Percentiles rank a stretch among this genome's conserved stretches.
Evolutionary conservation across 2,113 vertebrate species (phyloP).

Genomic region (Thalassoma bifasciatum): DNA sequence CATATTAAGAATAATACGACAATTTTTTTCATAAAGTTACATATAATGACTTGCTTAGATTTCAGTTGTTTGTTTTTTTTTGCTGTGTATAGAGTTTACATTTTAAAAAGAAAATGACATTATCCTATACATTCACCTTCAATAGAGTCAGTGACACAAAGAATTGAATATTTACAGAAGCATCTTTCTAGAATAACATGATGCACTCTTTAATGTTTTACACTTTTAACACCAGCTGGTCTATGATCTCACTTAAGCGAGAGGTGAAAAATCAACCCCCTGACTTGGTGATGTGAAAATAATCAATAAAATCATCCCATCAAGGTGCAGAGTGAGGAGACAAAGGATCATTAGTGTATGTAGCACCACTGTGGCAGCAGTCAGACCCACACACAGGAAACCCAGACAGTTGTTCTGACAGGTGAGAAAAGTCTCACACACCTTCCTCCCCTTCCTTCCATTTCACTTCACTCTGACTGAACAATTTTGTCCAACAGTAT

Average conservation of each 20-base stretch:
- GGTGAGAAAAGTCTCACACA: constrained; percentile 84
- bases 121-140: not conserved
- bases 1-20: too few relatives aligned
- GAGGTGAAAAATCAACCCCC: constrained; percentile 35
- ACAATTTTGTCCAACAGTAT: constrained; percentile 76
- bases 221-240: constrained; percentile 34
- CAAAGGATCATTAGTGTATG: constrained; percentile 74
- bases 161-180: not conserved
- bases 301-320: constrained; percentile 72
- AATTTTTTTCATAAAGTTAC: too few relatives aligned
- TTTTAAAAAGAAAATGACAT: too few relatives aligned
- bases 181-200: not conserved
- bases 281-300: constrained; percentile 51
- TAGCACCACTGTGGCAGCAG: constrained; percentile 52
- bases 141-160: not conserved
- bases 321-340: constrained; percentile 35
- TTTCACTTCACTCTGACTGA: constrained; percentile 71
- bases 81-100: too few relatives aligned
- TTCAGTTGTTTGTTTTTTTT: too few relatives aligned
- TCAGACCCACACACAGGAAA: constrained; percentile 72
- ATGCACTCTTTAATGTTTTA: constrained; percentile 18
- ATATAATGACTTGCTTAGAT: too few relatives aligned
- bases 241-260: constrained; percentile 12
- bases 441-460: constrained; percentile 55
- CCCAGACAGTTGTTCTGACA: constrained; percentile 82